Percentiles rank a stretch among this genome's conserved stretches.
Evolutionary conservation across 1,140 invertebrate species (phyloP).

Genomic region (Epicauta chinensis): DNA sequence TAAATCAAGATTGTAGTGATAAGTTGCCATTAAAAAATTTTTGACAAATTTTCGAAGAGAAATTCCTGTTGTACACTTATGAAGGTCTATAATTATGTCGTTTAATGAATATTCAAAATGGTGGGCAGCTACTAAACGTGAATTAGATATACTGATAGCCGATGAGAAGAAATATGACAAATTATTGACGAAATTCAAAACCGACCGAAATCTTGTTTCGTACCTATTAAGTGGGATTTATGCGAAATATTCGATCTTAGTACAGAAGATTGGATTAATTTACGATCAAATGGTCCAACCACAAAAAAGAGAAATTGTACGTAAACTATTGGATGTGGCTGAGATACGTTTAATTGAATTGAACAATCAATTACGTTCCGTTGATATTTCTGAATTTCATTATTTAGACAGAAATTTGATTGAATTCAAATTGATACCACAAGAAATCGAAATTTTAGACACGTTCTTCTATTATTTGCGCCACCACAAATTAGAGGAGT

Average conservation of each 20-base stretch:
- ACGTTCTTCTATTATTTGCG: slow-evolving; percentile 31
- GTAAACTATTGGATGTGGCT: slow-evolving; percentile 36
- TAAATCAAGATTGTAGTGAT: too few species aligned
- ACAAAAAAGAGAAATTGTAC: slow-evolving; percentile 33
- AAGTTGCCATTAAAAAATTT: too few species aligned
- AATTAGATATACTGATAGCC: slow-evolving; percentile 26
- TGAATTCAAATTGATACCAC: slow-evolving; percentile 52
- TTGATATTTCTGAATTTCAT: slow-evolving; percentile 48
- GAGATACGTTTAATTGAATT: slow-evolving; percentile 36
- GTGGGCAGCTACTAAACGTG: slow-evolving; percentile 33
- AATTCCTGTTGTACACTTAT: too few species aligned
- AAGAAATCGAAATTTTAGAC: slow-evolving; percentile 45
- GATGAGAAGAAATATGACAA: slow-evolving; percentile 15
- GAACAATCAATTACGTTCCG: slow-evolving; percentile 41
- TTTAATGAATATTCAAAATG: slow-evolving; percentile 37
- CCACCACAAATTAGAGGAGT: slow-evolving; percentile 28
- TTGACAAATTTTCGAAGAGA: too few species aligned
- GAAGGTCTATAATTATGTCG: slow-evolving; percentile 28
- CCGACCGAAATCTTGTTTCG: slow-evolving; percentile 25
- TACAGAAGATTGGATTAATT: slow-evolving; percentile 34
- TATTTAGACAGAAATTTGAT: slow-evolving; percentile 57
- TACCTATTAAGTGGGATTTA: slow-evolving; percentile 33
- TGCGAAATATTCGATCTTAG: slow-evolving; percentile 32
- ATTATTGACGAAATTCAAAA: slow-evolving; percentile 20
- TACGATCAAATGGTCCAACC: slow-evolving; percentile 36